Conservation (phyloP, 2,888 invertebrate genomes). For the Habroteleia sp. region DNA sequence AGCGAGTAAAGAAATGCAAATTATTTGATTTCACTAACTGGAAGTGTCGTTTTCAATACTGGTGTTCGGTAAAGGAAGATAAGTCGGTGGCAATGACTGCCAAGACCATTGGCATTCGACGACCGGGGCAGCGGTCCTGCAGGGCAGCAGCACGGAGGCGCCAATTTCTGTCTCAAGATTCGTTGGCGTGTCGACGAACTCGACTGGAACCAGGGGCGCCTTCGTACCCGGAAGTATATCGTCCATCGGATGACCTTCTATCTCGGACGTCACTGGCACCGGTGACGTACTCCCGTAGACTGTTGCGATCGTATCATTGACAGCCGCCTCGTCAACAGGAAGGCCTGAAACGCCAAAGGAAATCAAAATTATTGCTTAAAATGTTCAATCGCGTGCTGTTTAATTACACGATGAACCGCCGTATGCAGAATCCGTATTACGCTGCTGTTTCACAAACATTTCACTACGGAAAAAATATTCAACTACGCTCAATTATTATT, state of each 20-base stretch:
- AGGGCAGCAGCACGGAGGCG: constrained; percentile 75
- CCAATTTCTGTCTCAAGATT: constrained; percentile 75
- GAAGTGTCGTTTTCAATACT: constrained; percentile 59
- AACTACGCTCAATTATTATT: too few species aligned
- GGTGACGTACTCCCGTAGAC: constrained; percentile 51
- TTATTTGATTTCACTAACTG: constrained; percentile 22
- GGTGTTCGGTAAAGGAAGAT: constrained; percentile 75
- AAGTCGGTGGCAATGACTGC: constrained; percentile 75
- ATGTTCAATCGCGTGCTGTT: constrained; percentile 27
- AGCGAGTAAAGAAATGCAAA: not conserved
- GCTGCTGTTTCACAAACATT: constrained; percentile 7
- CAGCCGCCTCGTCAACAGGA: constrained; percentile 66
- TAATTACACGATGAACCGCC: constrained; percentile 13
- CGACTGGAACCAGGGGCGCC: constrained; percentile 65
- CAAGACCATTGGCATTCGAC: constrained; percentile 79
- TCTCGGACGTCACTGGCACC: constrained; percentile 53
- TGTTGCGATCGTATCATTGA: constrained; percentile 49
- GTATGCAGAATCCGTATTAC: constrained; percentile 7
- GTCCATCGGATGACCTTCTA: constrained; percentile 72
- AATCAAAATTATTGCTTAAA: constrained; percentile 37
- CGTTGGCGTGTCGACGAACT: constrained; percentile 73
- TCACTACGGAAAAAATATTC: too few species aligned
- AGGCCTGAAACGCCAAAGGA: constrained; percentile 66
- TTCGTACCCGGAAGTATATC: constrained; percentile 72
- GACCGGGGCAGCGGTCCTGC: constrained; percentile 74